phyloP scores from a whole-genome alignment of 1,140 invertebrate genomes.

The Lasioglossum albipes region DNA sequence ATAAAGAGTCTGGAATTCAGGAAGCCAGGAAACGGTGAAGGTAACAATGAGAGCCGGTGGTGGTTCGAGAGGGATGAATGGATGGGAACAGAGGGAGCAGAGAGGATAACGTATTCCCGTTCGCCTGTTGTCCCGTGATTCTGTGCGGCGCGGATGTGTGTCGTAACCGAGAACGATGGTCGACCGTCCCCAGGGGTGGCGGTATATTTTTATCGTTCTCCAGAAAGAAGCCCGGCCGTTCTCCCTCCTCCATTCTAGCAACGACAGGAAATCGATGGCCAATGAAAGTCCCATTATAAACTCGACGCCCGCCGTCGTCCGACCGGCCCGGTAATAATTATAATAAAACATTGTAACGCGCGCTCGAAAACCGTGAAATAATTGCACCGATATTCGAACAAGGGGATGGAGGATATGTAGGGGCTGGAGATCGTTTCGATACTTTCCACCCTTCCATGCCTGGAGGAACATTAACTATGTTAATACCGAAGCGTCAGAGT shows the following conservation, averaged over 20 bases:
- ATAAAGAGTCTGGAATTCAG: no score
- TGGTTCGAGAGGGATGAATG: background rate
- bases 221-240: conserved; percentile 35
- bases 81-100: background rate
- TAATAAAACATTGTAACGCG: conserved; percentile 34
- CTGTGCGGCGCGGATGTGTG: background rate
- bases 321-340: conserved; percentile 23
- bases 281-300: conserved; percentile 58
- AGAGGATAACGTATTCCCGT: background rate
- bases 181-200: conserved; percentile 30
- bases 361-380: conserved; percentile 21
- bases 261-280: conserved; percentile 65
- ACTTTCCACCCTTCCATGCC: background rate
- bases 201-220: conserved; percentile 56
- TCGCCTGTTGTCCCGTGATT: background rate
- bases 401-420: background rate
- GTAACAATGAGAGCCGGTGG: no score
- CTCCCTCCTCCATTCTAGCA: background rate
- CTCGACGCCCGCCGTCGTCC: conserved; percentile 4
- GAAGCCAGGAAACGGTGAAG: no score
- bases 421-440: no score
- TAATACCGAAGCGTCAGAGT: no score
- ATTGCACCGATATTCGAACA: conserved; percentile 14
- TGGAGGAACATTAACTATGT: no score
- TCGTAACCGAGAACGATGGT: conserved; percentile 24